Evolutionary conservation across 2,888 invertebrate genomes (phyloP).

Genomic region (Drosophila nr. perissopoda): DNA sequence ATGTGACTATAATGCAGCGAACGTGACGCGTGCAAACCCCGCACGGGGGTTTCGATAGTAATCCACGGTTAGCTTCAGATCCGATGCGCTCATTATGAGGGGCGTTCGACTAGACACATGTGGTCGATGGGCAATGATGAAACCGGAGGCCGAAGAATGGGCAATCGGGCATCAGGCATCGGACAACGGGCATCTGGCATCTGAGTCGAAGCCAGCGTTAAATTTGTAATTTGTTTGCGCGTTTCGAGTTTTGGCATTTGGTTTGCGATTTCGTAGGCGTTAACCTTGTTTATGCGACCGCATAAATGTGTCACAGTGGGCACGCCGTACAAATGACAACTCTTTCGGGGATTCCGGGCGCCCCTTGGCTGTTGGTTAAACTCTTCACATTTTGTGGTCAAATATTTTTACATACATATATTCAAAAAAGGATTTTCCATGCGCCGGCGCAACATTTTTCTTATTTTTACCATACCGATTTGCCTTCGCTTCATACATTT

Average conservation of each 20-base stretch:
- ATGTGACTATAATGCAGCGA: neutral
- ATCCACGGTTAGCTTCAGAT: constrained; percentile 36
- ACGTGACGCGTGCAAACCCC: constrained; percentile 37
- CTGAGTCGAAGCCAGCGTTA: constrained; percentile 58
- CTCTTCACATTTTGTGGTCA: constrained; percentile 71
- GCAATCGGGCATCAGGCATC: constrained; percentile 64
- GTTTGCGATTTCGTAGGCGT: constrained; percentile 76
- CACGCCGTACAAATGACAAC: constrained; percentile 47
- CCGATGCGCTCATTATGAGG: constrained; percentile 69
- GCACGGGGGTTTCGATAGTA: constrained; percentile 24
- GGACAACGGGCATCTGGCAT: constrained; percentile 1
- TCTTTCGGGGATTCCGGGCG: constrained; percentile 70
- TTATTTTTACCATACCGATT: constrained; percentile 4
- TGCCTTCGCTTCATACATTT: constrained; percentile 11
- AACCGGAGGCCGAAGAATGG: constrained; percentile 13
- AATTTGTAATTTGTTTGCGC: constrained; percentile 49
- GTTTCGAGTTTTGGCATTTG: constrained; percentile 19
- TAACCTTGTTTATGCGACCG: constrained; percentile 77
- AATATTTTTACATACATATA: constrained; percentile 58
- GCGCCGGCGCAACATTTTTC: constrained; percentile 69
- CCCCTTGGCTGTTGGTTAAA: constrained; percentile 75
- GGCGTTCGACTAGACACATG: constrained; percentile 67
- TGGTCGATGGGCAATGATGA: constrained; percentile 45
- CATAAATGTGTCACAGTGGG: constrained; percentile 73
- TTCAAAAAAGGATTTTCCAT: constrained; percentile 69